Evolutionary conservation across 2,888 invertebrate genomes (phyloP), one percentile per base, ranked within the genome.

Genomic region (Seira musarum): DNA sequence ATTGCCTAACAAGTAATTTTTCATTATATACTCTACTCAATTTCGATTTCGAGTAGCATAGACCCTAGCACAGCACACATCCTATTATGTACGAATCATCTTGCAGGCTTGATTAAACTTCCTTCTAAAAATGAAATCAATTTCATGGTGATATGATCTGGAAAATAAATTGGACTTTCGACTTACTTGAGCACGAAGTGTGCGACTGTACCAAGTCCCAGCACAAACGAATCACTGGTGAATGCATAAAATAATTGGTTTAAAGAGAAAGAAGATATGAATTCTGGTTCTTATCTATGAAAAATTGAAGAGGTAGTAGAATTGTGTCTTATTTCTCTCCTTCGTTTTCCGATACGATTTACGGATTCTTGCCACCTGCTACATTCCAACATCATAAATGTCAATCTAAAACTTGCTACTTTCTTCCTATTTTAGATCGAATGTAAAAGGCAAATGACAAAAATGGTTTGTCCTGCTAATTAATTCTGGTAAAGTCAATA

Each of bases 161-260:
- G 79, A 73, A 79, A 79, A 79, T 79, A 73, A 79, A 73, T 79
- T 73, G 79, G 73, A 79, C 73, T 68, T 61, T 79, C 72, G 73
- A 73, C 73, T 68, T 61, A 72, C 72, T 72, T 49, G 73, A 73
- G 72, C 60, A 72, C 46, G 40, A 69, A 49, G 60, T 3, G 15
- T n/a, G 17, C 49, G 6, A 60, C 2, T 13, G 60, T 21, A 60
- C 22, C 15, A 53, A 5, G 8, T 8, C 3, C 30, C 30, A 30
- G 30, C 30, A 30, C 30, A 30, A 30, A 30, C 30, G 8, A 30
- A 30, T 30, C 30, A 30, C 3, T 49, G 49, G 49, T 15, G 15
- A 49, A 49, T n/a, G 49, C 15, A 49, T n/a, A 21, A 60, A 60
- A n/a, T 60, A 60, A 60, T 60, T 60, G 60, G 60, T 60, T 60